Percentiles rank a stretch among this genome's conserved stretches.
These are phyloP conservation scores for Pangasianodon gigas DNA, from an alignment of 2,113 vertebrate genomes.

Conservation along the genomic window DNA sequence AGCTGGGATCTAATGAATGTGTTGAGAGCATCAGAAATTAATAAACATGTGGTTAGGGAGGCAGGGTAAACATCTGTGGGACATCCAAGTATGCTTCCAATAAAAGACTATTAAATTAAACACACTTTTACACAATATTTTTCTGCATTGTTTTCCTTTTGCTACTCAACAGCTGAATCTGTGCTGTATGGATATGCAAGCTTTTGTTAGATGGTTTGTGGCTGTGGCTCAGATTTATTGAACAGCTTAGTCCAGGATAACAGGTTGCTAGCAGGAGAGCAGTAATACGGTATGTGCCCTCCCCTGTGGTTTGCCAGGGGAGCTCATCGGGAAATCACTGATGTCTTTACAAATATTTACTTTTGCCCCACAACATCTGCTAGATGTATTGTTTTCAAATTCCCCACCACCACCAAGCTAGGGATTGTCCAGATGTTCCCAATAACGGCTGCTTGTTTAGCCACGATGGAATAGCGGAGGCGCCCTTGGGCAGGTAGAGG, in stretches of 20 bases:
- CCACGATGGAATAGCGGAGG: slow-evolving; percentile 54
- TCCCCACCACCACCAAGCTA: slow-evolving; percentile 45
- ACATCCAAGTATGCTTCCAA: slow-evolving; percentile 30
- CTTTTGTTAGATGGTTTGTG: slow-evolving; percentile 19
- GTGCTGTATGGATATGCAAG: slow-evolving; percentile 18
- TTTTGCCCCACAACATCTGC: slow-evolving; percentile 58
- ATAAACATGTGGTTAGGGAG: slow-evolving; percentile 53
- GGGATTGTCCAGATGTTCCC: slow-evolving; percentile 60
- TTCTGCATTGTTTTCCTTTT: slow-evolving; percentile 7
- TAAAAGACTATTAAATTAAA: slow-evolving; percentile 41
- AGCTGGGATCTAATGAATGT: slow-evolving; percentile 52
- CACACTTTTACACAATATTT: background rate
- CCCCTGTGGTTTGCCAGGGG: slow-evolving; percentile 42
- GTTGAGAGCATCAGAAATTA: slow-evolving; percentile 45
- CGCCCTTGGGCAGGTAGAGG: slow-evolving; percentile 44
- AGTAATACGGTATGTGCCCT: slow-evolving; percentile 41
- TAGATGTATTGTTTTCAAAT: slow-evolving; percentile 59
- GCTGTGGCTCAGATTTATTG: slow-evolving; percentile 40
- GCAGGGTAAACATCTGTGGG: slow-evolving; percentile 48
- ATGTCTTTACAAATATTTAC: slow-evolving; percentile 63
- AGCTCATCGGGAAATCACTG: slow-evolving; percentile 51
- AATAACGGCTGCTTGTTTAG: slow-evolving; percentile 58
- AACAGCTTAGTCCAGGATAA: slow-evolving; percentile 36
- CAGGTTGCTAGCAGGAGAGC: slow-evolving; percentile 52
- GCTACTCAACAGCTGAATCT: slow-evolving; percentile 7